phyloP scores from a whole-genome alignment of 2,113 vertebrate genomes.

The Casuarius casuarius region DNA sequence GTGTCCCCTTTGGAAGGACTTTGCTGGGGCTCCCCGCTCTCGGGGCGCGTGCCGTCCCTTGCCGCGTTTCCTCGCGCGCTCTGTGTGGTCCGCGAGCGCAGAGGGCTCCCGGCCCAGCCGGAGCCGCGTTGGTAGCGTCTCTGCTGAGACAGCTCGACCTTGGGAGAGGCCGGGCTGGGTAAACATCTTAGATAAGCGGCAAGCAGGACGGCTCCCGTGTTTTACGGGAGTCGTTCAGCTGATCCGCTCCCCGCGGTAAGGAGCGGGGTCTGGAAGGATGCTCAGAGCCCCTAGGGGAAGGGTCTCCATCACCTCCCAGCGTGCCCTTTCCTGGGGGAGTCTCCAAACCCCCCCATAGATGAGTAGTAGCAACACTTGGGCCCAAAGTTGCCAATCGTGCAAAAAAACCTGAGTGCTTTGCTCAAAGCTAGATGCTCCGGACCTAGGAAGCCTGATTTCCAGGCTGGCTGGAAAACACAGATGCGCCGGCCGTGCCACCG shows the following conservation, averaged over 20 bases:
- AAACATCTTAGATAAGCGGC: not conserved
- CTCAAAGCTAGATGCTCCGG: too few species aligned
- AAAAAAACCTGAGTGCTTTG: too few species aligned
- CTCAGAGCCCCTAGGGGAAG: not conserved
- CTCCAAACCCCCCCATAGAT: not conserved
- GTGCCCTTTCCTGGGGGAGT: not conserved
- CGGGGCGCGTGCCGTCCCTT: not conserved
- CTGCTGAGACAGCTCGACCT: not conserved
- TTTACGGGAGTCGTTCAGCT: not conserved
- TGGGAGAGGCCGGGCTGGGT: not conserved
- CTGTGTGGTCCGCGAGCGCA: not conserved
- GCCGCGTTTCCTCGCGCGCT: not conserved
- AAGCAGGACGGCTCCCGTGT: not conserved
- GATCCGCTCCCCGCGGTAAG: fast-evolving
- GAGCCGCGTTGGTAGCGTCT: not conserved
- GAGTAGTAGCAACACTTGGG: not conserved
- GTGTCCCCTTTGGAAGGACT: not conserved
- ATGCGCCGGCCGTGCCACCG: too few species aligned
- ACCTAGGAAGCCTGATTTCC: too few species aligned
- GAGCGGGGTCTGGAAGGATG: not conserved
- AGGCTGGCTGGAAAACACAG: too few species aligned
- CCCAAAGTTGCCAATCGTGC: too few species aligned
- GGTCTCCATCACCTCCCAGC: not conserved
- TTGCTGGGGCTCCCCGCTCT: not conserved
- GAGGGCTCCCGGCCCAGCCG: not conserved